Base-by-base conservation (phyloP, 2,113 vertebrate species). In the Plecturocebus donacophilus region DNA sequence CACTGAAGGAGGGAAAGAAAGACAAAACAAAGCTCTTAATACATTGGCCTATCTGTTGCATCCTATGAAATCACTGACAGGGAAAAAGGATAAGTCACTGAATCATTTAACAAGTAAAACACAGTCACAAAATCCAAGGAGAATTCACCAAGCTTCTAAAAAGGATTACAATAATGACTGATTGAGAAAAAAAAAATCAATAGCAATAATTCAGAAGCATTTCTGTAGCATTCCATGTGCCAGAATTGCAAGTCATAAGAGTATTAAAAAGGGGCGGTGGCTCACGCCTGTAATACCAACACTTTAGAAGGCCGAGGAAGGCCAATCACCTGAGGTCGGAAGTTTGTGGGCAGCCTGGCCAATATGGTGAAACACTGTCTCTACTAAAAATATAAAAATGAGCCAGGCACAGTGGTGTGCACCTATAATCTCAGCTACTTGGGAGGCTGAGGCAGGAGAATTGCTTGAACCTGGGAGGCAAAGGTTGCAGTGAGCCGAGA, bases 91-190 rank as follows among this genome's bases (percentile, higher is more conserved):
- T 35, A 90, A 68, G 71, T 54, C 56, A 80, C 1, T 6, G 35
- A 92, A 81, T 68, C 49, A 86, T 76, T 84, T 90, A 56, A 83
- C 90, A 86, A 97, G 58, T 25, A 92, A 3, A 89, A 68, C 19
- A 71, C 0, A 75, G 80, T 70, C 66, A 94, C 93, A 93, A 90
- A 84, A 80, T 83, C 23, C 38, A 81, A 96, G 84, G 30, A 45
- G 38, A 96, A 91, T 56, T 94, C 77, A 91, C 23, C 35, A 84
- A 42, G 4, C 19, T 93, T 92, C 82, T 97, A 80, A 97, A 93
- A 84, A 23, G 40, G 30, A 86, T 66, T 91, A 94, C 2, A 87
- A 86, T 71, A 71, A 94, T 86, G 45, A 66, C 10, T 66, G 40
- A 93, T 45, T 70, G 12, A 66, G 4, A 47, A 38, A 58, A 56